Evolutionary conservation across 2,888 invertebrate genomes (phyloP).

Genomic region (Petrolisthes manimaculis): DNA sequence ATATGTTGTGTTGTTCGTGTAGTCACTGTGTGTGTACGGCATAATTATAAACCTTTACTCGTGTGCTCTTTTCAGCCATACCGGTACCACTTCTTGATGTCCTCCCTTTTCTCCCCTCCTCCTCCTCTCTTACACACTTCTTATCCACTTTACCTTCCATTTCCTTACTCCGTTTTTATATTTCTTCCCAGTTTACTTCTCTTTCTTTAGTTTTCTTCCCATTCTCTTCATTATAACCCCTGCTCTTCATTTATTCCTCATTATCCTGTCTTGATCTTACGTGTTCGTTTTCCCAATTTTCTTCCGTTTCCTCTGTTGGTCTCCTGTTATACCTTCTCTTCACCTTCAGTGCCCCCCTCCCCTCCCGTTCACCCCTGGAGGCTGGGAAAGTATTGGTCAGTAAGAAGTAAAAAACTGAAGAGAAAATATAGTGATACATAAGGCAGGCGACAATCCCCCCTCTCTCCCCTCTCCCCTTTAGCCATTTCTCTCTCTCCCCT

Average conservation of each 20-base stretch:
- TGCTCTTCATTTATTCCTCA: too few species aligned
- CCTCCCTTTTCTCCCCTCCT: background rate
- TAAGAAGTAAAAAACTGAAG: too few species aligned
- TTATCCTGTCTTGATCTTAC: background rate
- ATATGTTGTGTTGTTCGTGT: too few species aligned
- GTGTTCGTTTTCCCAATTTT: background rate
- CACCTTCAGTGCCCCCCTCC: too few species aligned
- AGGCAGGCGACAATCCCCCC: too few species aligned
- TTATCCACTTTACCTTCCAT: background rate
- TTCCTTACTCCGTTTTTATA: background rate
- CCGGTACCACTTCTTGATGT: background rate
- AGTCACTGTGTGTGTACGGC: too few species aligned
- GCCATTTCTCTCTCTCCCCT: background rate
- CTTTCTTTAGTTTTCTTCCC: background rate
- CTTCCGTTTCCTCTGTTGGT: too few species aligned
- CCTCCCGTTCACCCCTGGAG: too few species aligned
- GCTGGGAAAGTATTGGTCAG: too few species aligned
- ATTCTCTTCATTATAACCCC: background rate
- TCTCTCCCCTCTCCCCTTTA: too few species aligned
- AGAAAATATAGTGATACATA: too few species aligned
- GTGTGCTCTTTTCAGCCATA: background rate
- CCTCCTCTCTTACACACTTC: too few species aligned
- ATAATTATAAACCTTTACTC: background rate
- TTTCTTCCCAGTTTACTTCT: background rate
- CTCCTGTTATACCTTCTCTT: background rate